Conservation (phyloP, 1,140 invertebrate genomes). For the Drosophila pallidifrons region DNA sequence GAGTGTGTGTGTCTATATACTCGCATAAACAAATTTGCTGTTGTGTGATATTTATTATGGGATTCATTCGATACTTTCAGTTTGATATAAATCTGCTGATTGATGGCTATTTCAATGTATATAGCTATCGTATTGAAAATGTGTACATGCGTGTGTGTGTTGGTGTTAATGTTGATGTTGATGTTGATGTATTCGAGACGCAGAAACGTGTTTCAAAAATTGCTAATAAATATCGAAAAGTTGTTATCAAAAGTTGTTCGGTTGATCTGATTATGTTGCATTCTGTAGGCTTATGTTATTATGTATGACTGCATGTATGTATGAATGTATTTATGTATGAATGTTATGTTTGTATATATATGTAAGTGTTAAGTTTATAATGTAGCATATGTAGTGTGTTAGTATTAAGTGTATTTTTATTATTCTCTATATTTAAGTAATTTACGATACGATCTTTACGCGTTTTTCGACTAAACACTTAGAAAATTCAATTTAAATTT, state of each 20-base stretch:
- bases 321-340: slow-evolving; percentile 48
- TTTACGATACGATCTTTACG: slow-evolving; percentile 61
- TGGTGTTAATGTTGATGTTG: slow-evolving; percentile 12
- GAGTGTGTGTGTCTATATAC: slow-evolving; percentile 26
- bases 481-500: slow-evolving; percentile 79
- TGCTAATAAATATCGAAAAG: slow-evolving; percentile 69
- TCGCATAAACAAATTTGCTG: slow-evolving; percentile 63
- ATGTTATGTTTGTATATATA: slow-evolving; percentile 27
- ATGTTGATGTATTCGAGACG: slow-evolving; percentile 69
- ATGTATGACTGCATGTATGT: slow-evolving; percentile 64
- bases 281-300: slow-evolving; percentile 71
- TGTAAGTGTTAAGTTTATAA: slow-evolving; percentile 37
- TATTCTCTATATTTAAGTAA: slow-evolving; percentile 53
- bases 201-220: slow-evolving; percentile 73
- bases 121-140: slow-evolving; percentile 59
- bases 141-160: slow-evolving; percentile 50
- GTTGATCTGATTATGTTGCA: slow-evolving; percentile 74
- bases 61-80: slow-evolving; percentile 59
- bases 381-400: slow-evolving; percentile 56
- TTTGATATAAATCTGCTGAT: slow-evolving; percentile 54
- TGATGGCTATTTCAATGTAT: slow-evolving; percentile 38
- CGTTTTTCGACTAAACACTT: slow-evolving; percentile 72
- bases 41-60: slow-evolving; percentile 59
- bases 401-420: slow-evolving; percentile 49
- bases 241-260: slow-evolving; percentile 66